Evolutionary conservation across 2,113 vertebrate genomes (phyloP).

Genomic region (Copsychus sechellarum): DNA sequence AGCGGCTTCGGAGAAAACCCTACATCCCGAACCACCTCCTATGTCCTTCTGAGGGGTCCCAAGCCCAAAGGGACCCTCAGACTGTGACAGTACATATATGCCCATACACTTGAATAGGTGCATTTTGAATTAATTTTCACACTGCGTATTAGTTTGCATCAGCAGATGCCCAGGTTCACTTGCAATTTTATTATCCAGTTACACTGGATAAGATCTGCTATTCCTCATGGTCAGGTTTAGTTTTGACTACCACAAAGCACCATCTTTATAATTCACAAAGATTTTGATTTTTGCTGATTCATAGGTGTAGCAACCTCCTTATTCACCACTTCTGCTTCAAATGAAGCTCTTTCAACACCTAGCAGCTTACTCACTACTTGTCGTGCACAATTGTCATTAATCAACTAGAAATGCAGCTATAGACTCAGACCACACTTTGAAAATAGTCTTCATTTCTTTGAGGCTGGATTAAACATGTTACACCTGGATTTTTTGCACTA

Average conservation of each 20-base stretch:
- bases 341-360: neutral
- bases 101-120: neutral
- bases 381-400: neutral
- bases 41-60: too few relatives aligned
- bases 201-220: neutral
- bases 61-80: too few relatives aligned
- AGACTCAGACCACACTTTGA: neutral
- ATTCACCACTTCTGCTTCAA: neutral
- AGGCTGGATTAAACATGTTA: neutral
- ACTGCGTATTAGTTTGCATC: neutral
- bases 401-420: neutral
- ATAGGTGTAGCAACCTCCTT: neutral
- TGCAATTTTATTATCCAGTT: neutral
- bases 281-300: slow-evolving; percentile 5
- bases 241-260: neutral
- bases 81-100: too few relatives aligned
- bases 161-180: neutral
- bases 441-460: neutral
- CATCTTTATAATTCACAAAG: neutral
- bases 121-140: neutral
- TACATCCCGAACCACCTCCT: too few relatives aligned
- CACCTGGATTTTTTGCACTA: neutral
- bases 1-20: too few relatives aligned
- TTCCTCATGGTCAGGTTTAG: neutral
- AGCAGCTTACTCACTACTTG: neutral